phyloP scores from a whole-genome alignment of 2,113 vertebrate genomes.

The Poeciliopsis occidentalis region DNA sequence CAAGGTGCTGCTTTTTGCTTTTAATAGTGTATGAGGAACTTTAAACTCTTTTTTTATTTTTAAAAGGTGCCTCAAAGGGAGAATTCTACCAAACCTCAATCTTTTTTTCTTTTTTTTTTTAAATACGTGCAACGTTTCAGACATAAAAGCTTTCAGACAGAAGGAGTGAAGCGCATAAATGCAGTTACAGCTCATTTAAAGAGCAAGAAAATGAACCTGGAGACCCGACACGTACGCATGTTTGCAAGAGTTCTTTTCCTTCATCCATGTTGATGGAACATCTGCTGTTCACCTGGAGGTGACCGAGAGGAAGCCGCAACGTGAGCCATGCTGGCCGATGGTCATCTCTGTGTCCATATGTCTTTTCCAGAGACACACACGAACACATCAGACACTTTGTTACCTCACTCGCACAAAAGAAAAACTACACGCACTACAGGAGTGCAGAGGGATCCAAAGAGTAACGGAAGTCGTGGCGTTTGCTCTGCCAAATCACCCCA shows the following conservation, averaged over 20 bases:
- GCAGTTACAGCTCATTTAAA: neutral
- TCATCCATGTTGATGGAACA: slow-evolving; percentile 39
- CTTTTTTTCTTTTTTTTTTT: neutral
- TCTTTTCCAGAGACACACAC: slow-evolving; percentile 43
- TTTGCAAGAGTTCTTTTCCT: slow-evolving; percentile 16
- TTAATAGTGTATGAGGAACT: too few relatives aligned
- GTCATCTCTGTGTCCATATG: slow-evolving; percentile 54
- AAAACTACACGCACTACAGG: slow-evolving; percentile 41
- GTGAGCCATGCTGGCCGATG: slow-evolving; percentile 54
- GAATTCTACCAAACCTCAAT: neutral
- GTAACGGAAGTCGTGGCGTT: slow-evolving; percentile 42
- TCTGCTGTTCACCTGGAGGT: slow-evolving; percentile 54
- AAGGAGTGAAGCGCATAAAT: too few relatives aligned
- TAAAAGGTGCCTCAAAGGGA: neutral
- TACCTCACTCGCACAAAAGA: slow-evolving; percentile 32
- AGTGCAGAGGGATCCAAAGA: slow-evolving; percentile 41
- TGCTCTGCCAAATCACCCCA: slow-evolving; percentile 65
- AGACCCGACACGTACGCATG: neutral
- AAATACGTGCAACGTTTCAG: neutral
- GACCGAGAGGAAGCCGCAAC: slow-evolving; percentile 45
- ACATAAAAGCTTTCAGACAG: neutral
- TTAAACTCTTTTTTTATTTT: neutral
- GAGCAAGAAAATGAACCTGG: neutral
- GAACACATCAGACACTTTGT: slow-evolving; percentile 53
- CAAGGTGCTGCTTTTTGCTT: neutral